Conservation (phyloP, 2,888 invertebrate species). For the Volucella inanis region DNA sequence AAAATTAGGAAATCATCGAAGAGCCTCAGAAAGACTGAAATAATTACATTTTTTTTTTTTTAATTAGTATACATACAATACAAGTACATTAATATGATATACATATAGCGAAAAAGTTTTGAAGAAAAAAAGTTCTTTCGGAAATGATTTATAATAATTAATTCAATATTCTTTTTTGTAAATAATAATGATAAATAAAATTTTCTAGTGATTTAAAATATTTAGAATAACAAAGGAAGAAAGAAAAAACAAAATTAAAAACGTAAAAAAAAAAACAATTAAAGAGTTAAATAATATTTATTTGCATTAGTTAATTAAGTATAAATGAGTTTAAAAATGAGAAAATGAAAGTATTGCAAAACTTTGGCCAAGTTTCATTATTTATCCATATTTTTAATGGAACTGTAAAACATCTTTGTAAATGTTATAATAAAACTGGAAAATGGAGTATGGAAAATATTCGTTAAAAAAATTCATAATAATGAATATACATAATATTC, state of each 20-base stretch:
- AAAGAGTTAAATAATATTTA: conserved; percentile 73
- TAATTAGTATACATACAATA: conserved; percentile 31
- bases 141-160: conserved; percentile 62
- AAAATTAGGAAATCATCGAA: conserved; percentile 51
- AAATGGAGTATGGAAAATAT: conserved; percentile 51
- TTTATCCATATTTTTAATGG: conserved; percentile 31
- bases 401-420: conserved; percentile 53
- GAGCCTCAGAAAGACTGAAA: conserved; percentile 73
- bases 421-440: conserved; percentile 58
- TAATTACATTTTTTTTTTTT: conserved; percentile 69
- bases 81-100: too few relatives aligned
- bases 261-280: conserved; percentile 18
- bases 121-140: conserved; percentile 48
- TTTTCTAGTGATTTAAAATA: conserved; percentile 64
- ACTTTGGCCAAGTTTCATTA: conserved; percentile 28
- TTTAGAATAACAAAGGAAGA: conserved; percentile 25
- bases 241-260: conserved; percentile 21
- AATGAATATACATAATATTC: background rate
- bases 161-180: conserved; percentile 47
- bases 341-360: conserved; percentile 38
- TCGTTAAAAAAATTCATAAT: conserved; percentile 39
- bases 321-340: conserved; percentile 44
- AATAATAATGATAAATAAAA: conserved; percentile 43
- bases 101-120: conserved; percentile 10
- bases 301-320: conserved; percentile 56